phyloP scores from a whole-genome alignment of 1,140 invertebrate species.

The Cotesia typhae region DNA sequence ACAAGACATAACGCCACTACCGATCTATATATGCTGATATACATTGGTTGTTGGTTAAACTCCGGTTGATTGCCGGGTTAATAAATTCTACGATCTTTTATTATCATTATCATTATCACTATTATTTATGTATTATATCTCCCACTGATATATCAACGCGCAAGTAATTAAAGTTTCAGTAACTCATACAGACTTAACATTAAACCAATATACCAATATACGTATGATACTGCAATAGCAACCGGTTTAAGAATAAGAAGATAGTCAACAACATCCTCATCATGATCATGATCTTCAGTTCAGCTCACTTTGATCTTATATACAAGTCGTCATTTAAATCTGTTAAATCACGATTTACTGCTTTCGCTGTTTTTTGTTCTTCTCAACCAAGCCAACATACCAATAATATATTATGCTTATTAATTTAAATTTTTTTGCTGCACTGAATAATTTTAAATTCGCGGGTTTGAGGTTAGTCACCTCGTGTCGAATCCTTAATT shows the following conservation, averaged over 20 bases:
- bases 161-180: constrained; percentile 26
- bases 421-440: constrained; percentile 1
- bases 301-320: no score
- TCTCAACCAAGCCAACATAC: background rate
- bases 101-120: background rate
- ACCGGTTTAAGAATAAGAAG: constrained; percentile 20
- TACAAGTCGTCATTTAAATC: constrained; percentile 8
- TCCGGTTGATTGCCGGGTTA: constrained; percentile 14
- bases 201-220: background rate
- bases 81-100: constrained; percentile 15
- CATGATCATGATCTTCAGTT: background rate
- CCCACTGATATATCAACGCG: constrained; percentile 4
- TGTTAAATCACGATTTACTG: constrained; percentile 18
- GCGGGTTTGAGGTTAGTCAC: no score
- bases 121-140: background rate
- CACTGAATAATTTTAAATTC: no score
- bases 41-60: no score
- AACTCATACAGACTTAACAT: background rate
- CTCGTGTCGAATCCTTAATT: no score
- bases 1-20: background rate
- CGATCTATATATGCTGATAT: no score
- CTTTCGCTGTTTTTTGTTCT: background rate
- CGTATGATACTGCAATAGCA: background rate
- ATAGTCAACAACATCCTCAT: no score
- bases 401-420: no score